These are phyloP conservation scores for Drosophila gaucha DNA, from an alignment of 2,888 invertebrate genomes.

Conservation along the genomic window DNA sequence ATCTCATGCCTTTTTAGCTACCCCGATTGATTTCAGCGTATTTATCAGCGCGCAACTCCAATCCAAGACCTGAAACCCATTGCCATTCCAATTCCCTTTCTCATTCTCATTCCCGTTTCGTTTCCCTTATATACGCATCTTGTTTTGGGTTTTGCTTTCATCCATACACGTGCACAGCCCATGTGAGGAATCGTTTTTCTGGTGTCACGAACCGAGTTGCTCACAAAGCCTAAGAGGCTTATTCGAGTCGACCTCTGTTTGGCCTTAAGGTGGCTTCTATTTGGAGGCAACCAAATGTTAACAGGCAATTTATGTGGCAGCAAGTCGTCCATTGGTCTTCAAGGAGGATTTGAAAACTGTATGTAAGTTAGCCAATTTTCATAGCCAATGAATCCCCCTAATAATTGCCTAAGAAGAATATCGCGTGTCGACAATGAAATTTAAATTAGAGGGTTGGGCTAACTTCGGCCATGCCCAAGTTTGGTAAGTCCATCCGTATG, in stretches of 20 bases:
- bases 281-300: slow-evolving; percentile 24
- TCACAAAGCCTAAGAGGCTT: slow-evolving; percentile 49
- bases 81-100: slow-evolving; percentile 2
- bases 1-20: slow-evolving; percentile 46
- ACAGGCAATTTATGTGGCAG: slow-evolving; percentile 7
- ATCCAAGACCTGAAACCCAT: not conserved
- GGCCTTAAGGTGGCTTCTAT: slow-evolving; percentile 15
- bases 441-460: no score
- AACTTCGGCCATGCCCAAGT: no score
- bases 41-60: slow-evolving; percentile 38
- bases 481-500: no score
- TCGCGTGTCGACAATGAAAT: no score
- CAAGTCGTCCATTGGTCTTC: slow-evolving; percentile 17
- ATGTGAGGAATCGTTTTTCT: slow-evolving; percentile 28
- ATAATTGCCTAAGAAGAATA: no score
- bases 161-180: slow-evolving; percentile 24
- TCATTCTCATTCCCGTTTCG: not conserved
- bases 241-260: slow-evolving; percentile 49
- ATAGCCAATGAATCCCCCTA: no score
- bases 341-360: slow-evolving; percentile 3
- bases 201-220: slow-evolving; percentile 41
- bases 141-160: slow-evolving; percentile 20
- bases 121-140: not conserved
- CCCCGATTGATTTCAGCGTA: slow-evolving; percentile 66
- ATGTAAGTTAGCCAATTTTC: not conserved